Conservation (phyloP, 1,140 invertebrate genomes). For the Cotesia vestalis region DNA sequence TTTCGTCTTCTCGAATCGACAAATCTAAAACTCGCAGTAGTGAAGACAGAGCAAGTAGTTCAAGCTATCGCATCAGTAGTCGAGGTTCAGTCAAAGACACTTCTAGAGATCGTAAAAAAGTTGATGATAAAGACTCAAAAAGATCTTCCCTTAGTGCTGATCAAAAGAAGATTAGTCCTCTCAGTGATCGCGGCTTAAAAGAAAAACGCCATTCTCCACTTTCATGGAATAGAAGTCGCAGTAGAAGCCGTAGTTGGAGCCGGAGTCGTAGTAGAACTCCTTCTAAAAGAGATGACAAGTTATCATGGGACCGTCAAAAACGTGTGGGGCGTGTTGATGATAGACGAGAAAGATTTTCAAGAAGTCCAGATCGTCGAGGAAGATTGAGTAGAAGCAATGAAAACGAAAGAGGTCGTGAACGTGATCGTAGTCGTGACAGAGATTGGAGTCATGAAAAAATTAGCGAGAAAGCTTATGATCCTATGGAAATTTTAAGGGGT, state of each 20-base stretch:
- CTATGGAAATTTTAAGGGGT: slow-evolving; percentile 56
- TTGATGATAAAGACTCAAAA: slow-evolving; percentile 40
- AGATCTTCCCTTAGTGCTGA: slow-evolving; percentile 39
- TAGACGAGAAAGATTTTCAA: slow-evolving; percentile 49
- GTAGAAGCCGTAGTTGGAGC: slow-evolving; percentile 53
- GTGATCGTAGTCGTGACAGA: slow-evolving; percentile 31
- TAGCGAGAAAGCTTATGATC: slow-evolving; percentile 56
- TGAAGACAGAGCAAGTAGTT: slow-evolving; percentile 42
- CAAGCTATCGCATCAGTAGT: slow-evolving; percentile 44
- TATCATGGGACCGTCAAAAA: slow-evolving; percentile 36
- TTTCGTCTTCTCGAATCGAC: slow-evolving; percentile 41
- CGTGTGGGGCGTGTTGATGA: slow-evolving; percentile 47
- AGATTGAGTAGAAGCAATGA: slow-evolving; percentile 50
- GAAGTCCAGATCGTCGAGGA: slow-evolving; percentile 49
- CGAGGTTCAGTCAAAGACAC: slow-evolving; percentile 42
- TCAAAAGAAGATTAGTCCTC: slow-evolving; percentile 49
- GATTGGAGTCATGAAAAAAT: slow-evolving; percentile 45
- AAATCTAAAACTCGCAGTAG: slow-evolving; percentile 22
- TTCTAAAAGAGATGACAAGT: slow-evolving; percentile 49
- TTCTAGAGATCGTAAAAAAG: slow-evolving; percentile 46
- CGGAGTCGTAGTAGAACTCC: slow-evolving; percentile 59
- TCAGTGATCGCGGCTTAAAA: slow-evolving; percentile 42
- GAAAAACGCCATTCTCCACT: slow-evolving; percentile 46
- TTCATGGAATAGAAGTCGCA: slow-evolving; percentile 53
- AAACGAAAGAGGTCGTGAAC: slow-evolving; percentile 33